Evolutionary conservation across 2,888 invertebrate genomes (phyloP).

Genomic region (Ferrisia virgata): DNA sequence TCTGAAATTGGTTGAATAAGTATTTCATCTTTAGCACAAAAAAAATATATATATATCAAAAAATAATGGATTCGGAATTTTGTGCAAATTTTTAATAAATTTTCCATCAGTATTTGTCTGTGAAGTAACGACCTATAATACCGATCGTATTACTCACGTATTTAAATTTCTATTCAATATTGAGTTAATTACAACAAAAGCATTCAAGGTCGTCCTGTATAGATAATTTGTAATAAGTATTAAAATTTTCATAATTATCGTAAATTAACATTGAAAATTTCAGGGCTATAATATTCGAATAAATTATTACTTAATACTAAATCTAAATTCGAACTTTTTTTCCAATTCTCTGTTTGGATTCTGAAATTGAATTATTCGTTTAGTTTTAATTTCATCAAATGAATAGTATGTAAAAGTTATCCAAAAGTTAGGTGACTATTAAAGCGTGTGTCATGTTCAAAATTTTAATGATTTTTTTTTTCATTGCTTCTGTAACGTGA

Average conservation of each 20-base stretch:
- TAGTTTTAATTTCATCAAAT: no score
- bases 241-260: neutral
- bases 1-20: no score
- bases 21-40: no score
- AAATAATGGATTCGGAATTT: no score
- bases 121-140: neutral
- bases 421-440: no score
- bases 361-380: no score
- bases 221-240: neutral
- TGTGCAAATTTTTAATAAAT: neutral
- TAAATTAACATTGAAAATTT: slow-evolving; percentile 3
- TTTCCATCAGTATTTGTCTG: neutral
- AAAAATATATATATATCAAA: no score
- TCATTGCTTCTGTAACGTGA: no score
- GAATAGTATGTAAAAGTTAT: no score
- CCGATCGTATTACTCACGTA: neutral
- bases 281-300: neutral
- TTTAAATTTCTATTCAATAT: neutral
- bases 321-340: neutral
- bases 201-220: neutral
- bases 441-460: no score
- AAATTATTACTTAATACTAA: neutral
- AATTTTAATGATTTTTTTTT: no score
- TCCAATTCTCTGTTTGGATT: no score
- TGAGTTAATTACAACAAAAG: neutral